Evolutionary conservation across 1,140 invertebrate genomes (phyloP).

Genomic region (Papilio helenus): DNA sequence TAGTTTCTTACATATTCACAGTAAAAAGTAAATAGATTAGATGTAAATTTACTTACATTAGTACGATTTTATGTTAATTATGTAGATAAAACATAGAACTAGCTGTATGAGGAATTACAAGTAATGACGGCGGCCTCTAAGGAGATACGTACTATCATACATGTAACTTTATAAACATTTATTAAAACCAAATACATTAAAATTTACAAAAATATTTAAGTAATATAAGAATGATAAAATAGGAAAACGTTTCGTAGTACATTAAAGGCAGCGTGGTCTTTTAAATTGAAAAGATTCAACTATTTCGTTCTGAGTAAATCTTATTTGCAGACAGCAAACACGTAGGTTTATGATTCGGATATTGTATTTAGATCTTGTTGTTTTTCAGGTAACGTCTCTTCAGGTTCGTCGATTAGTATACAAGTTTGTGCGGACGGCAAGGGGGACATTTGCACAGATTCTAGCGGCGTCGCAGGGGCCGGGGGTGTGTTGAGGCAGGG

Average conservation of each 20-base stretch:
- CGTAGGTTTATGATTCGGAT: neutral
- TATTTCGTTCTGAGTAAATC: neutral
- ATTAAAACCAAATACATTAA: slow-evolving; percentile 22
- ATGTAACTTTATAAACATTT: slow-evolving; percentile 8
- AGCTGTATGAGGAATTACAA: slow-evolving; percentile 2
- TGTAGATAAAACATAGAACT: neutral
- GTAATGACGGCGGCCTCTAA: slow-evolving; percentile 48
- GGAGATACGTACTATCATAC: neutral
- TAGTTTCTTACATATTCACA: slow-evolving; percentile 9
- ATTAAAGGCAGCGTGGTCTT: slow-evolving; percentile 25
- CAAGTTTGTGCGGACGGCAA: slow-evolving; percentile 51
- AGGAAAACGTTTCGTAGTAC: slow-evolving; percentile 33
- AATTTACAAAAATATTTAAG: slow-evolving; percentile 35
- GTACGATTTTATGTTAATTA: neutral
- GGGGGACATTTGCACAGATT: slow-evolving; percentile 31
- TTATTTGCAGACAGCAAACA: neutral
- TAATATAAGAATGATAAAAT: slow-evolving; percentile 36
- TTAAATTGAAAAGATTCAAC: neutral
- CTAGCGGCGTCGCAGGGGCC: slow-evolving; percentile 50
- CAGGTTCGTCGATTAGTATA: slow-evolving; percentile 54
- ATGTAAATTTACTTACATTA: slow-evolving; percentile 1
- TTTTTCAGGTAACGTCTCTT: slow-evolving; percentile 41
- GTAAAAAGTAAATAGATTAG: neutral
- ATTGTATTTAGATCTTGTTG: slow-evolving; percentile 15
- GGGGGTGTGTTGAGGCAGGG: slow-evolving; percentile 53